Percentiles rank a stretch among this genome's conserved stretches.
phyloP scores from a whole-genome alignment of 2,113 vertebrate genomes.

The Hippoglossus stenolepis region DNA sequence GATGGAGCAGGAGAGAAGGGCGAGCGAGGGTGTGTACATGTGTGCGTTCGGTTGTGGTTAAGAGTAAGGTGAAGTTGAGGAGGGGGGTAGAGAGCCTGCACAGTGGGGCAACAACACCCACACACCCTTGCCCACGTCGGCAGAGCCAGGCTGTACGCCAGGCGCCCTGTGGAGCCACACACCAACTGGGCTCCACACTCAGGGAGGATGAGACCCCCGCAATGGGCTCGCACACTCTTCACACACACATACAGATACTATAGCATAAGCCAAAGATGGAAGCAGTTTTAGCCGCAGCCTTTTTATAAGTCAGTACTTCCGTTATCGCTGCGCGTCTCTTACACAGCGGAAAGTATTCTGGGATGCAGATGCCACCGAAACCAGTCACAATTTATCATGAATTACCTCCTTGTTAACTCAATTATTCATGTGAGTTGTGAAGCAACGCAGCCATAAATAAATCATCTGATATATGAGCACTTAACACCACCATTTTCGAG shows the following conservation, averaged over 20 bases:
- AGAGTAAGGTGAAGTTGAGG: conserved; percentile 52
- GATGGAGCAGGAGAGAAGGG: conserved; percentile 69
- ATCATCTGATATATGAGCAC: not conserved
- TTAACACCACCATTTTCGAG: not conserved
- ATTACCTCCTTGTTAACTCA: conserved; percentile 1
- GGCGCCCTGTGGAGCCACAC: conserved; percentile 65
- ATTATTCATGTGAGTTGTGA: not conserved
- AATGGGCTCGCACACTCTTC: conserved; percentile 24
- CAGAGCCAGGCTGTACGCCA: conserved; percentile 72
- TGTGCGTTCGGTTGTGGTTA: conserved; percentile 41
- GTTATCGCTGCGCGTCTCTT: not conserved
- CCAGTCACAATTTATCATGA: not conserved
- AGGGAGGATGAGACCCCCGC: conserved; percentile 57
- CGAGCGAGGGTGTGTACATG: conserved; percentile 16
- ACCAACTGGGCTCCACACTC: conserved; percentile 65
- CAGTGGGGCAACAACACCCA: conserved; percentile 81
- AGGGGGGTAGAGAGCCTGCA: conserved; percentile 57
- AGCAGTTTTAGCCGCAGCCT: conserved; percentile 33
- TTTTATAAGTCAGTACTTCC: not conserved
- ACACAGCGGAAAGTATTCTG: not conserved
- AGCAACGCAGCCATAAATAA: conserved; percentile 7
- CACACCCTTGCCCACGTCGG: conserved; percentile 74
- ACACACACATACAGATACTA: conserved; percentile 22
- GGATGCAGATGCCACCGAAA: not conserved
- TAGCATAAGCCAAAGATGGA: conserved; percentile 45